phyloP scores from a whole-genome alignment of 2,113 vertebrate species.

The Psephotus haematonotus region DNA sequence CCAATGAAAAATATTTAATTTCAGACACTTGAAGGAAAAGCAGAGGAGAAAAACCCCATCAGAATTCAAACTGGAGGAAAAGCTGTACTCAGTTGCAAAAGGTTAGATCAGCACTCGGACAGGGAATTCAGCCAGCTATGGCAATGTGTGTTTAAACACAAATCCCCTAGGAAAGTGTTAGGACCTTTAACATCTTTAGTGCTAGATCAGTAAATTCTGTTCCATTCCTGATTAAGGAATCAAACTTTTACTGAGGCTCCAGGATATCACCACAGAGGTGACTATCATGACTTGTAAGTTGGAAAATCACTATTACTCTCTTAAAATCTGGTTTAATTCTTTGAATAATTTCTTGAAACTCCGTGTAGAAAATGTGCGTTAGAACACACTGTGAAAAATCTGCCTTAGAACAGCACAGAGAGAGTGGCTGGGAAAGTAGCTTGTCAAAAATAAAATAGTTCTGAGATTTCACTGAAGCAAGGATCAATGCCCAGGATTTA shows the following conservation, averaged over 20 bases:
- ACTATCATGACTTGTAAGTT: background rate
- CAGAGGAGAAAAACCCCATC: background rate
- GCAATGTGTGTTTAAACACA: background rate
- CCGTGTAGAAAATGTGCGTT: background rate
- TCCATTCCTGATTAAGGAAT: background rate
- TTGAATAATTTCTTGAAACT: background rate
- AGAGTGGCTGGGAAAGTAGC: background rate
- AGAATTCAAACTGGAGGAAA: background rate
- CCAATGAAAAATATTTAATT: background rate
- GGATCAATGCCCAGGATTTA: background rate
- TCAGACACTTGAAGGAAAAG: background rate
- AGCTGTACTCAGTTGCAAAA: background rate
- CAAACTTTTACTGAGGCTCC: background rate
- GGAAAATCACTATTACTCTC: background rate
- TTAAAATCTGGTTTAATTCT: background rate
- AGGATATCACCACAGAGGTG: background rate
- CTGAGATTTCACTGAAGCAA: background rate
- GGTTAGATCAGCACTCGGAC: background rate
- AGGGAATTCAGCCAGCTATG: background rate
- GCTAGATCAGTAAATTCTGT: background rate
- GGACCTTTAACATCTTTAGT: background rate
- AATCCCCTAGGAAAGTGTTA: background rate
- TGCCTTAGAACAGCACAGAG: background rate
- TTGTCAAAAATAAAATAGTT: background rate
- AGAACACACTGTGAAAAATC: background rate